A percentile compares a stretch with the other conserved stretches of the same genome.
Conservation (phyloP, 1,140 invertebrate genomes). For the Rhyzopertha dominica region DNA sequence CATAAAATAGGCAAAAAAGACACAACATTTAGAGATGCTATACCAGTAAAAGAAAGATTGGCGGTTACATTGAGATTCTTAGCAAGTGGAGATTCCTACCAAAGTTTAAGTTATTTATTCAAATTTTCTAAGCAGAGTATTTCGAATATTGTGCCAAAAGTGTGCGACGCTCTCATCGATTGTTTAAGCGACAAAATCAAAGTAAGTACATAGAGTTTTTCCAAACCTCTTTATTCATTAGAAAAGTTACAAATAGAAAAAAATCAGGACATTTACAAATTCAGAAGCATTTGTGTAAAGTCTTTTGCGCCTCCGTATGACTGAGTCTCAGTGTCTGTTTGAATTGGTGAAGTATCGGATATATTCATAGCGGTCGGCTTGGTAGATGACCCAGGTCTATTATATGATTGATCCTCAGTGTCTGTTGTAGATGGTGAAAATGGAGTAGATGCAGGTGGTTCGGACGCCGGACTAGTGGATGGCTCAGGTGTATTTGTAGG, state of each 20-base stretch:
- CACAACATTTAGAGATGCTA: no score
- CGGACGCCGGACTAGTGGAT: slow-evolving; percentile 2
- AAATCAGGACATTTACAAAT: slow-evolving; percentile 3
- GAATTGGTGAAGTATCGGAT: no score
- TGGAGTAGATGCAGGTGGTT: not conserved
- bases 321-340: slow-evolving; percentile 7
- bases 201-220: slow-evolving; percentile 4
- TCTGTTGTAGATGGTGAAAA: no score
- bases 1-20: slow-evolving; percentile 10
- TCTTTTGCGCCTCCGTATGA: slow-evolving; percentile 7
- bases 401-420: no score
- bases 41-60: slow-evolving; percentile 11
- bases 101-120: slow-evolving; percentile 2
- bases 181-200: slow-evolving; percentile 8
- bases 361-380: no score
- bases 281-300: slow-evolving; percentile 8
- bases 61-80: no score
- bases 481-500: not conserved
- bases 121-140: slow-evolving; percentile 6
- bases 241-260: not conserved
- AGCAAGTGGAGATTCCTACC: no score
- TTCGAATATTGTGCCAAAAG: slow-evolving; percentile 8
- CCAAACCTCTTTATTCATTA: not conserved
- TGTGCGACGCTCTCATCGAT: slow-evolving; percentile 7
- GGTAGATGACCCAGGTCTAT: no score